Base-by-base conservation (phyloP, 1,140 invertebrate species). In the Dryas iulia region DNA sequence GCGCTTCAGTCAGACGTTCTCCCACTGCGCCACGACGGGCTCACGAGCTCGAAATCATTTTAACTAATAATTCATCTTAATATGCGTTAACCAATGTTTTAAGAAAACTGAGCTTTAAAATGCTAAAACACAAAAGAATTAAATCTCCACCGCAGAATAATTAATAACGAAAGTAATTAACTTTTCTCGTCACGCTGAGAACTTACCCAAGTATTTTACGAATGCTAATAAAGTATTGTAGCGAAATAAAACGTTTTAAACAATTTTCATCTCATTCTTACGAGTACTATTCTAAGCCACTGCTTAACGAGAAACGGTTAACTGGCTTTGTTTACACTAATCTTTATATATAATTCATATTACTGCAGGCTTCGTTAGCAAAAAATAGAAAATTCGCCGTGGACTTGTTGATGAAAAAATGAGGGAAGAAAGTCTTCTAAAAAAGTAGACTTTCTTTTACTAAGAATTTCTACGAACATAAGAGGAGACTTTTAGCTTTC, bases 91-190 rank as follows among this genome's bases (percentile, higher is more conserved):
- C 8, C 21, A 47, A 47, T 47, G 14, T 47, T 47, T 21, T 47
- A 47, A 18, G 14, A 47, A 21, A 47, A 21, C 1, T 10, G 18
- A 47, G 6, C 0, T 35, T 28, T 35, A 35, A 47, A 47, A 11
- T 21, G 8, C 39, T 47, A 1, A 47, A 47, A 7, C 3, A 47
- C 18, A 47, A 47, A 47, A 47, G 39, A 21, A n/a, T 21, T 18
- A 21, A 47, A 47, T 18, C 39, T 47, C 14, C 7, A 7, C 39
- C 14, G 21, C 39, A 21, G 39, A 47, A 47, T 47, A 47, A 47
- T 47, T 47, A 47, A 47, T 21, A 47, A 47, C 18, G 39, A 47
- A 47, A 47, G 39, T 47, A 47, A 47, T 47, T 47, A 47, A 47
- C 39, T 47, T 47, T 47, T 47, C n/a, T 21, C 39, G 39, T 47